A percentile compares a stretch with the other conserved stretches of the same genome.
These are phyloP conservation scores for Spilosoma lubricipeda DNA, from an alignment of 2,888 invertebrate genomes.

Conservation along the genomic window DNA sequence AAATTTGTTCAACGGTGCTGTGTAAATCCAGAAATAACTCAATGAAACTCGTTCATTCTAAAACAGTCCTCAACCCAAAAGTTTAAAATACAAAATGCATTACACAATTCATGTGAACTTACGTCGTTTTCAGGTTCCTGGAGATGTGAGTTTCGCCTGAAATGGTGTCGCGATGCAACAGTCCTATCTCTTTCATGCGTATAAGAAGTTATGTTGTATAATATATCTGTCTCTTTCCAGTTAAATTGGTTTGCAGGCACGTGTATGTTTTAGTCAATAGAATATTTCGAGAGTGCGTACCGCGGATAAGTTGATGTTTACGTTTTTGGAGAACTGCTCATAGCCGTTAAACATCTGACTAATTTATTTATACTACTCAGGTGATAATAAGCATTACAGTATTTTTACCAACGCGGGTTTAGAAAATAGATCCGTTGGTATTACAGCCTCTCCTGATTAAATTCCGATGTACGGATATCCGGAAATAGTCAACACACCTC, in stretches of 20 bases:
- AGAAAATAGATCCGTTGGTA: background rate
- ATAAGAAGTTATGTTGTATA: slow-evolving; percentile 24
- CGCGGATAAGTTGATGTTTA: slow-evolving; percentile 51
- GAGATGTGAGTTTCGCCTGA: slow-evolving; percentile 69
- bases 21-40: slow-evolving; percentile 74
- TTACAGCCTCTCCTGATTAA: background rate
- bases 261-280: slow-evolving; percentile 66
- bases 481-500: background rate
- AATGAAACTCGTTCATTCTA: slow-evolving; percentile 22
- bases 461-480: background rate
- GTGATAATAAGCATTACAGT: background rate
- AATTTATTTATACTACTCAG: slow-evolving; percentile 6
- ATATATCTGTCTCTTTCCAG: slow-evolving; percentile 56
- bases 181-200: slow-evolving; percentile 57
- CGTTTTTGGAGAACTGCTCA: slow-evolving; percentile 35
- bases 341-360: slow-evolving; percentile 20
- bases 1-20: slow-evolving; percentile 76
- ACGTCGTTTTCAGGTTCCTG: slow-evolving; percentile 47
- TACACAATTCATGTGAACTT: slow-evolving; percentile 27
- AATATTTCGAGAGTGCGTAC: slow-evolving; percentile 63
- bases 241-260: slow-evolving; percentile 59
- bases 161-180: slow-evolving; percentile 77
- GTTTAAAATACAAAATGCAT: slow-evolving; percentile 31
- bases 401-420: background rate
- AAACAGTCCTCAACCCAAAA: slow-evolving; percentile 30